These are phyloP conservation scores for Bergia sp. DNA, from an alignment of 92 coral and sea anemone genomes.

Conservation along the genomic window DNA sequence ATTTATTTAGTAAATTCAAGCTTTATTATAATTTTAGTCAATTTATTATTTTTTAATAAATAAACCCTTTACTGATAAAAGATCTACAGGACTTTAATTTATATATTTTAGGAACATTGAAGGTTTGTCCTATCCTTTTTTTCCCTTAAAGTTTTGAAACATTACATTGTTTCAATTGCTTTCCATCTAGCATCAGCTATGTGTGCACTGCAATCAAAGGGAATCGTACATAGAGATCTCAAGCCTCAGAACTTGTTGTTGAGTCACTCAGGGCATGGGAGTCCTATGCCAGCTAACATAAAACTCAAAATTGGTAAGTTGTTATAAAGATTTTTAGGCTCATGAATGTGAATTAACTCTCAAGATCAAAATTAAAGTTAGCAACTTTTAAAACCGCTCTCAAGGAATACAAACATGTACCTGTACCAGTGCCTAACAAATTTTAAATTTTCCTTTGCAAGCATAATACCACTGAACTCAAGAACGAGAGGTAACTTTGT, in stretches of 20 bases:
- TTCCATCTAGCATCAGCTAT: conserved; percentile 85
- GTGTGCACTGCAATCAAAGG: conserved; percentile 92
- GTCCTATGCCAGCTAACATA: conserved; percentile 90
- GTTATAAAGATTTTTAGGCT: not conserved
- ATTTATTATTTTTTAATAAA: too few species aligned
- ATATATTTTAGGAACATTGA: not conserved
- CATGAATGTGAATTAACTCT: not conserved
- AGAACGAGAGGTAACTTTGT: too few species aligned
- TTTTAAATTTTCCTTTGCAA: too few species aligned
- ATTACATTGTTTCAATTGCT: not conserved
- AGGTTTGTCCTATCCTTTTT: too few species aligned
- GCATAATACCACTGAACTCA: too few species aligned
- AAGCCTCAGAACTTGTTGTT: conserved; percentile 94
- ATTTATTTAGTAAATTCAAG: too few species aligned
- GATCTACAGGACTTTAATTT: too few species aligned
- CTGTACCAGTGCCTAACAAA: too few species aligned
- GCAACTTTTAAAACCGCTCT: too few species aligned
- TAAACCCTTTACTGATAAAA: too few species aligned
- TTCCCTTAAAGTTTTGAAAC: not conserved
- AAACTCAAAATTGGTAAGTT: conserved; percentile 89
- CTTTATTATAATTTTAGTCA: too few species aligned
- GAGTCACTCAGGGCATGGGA: conserved; percentile 77
- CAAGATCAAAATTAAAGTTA: not conserved
- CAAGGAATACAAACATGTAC: too few species aligned
- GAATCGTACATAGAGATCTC: conserved; percentile 92